Evolutionary conservation across 2,113 vertebrate genomes (phyloP).

Genomic region (Rhizomys pruinosus): DNA sequence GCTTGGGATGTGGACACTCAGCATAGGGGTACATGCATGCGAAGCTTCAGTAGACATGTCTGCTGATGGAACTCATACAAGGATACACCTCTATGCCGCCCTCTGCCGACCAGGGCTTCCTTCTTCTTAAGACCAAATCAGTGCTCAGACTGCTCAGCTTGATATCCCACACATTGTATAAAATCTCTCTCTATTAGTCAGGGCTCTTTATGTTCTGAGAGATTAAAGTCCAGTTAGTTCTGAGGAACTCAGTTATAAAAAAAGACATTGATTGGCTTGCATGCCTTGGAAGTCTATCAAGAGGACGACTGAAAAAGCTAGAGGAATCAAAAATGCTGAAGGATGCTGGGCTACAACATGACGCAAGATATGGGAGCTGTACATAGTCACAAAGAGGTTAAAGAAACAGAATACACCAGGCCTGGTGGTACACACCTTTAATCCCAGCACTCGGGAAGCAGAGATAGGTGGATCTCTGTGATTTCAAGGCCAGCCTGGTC

Average conservation of each 20-base stretch:
- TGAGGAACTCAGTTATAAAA: neutral
- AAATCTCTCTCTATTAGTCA: neutral
- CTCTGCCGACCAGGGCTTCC: neutral
- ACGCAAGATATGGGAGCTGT: neutral
- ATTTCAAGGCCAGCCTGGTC: too few relatives aligned
- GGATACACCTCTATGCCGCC: too few relatives aligned
- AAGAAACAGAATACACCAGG: neutral
- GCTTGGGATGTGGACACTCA: neutral
- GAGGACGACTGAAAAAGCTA: neutral
- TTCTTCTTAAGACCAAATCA: neutral
- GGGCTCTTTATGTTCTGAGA: neutral
- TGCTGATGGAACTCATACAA: too few relatives aligned
- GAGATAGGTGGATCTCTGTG: too few relatives aligned
- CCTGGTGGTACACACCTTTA: too few relatives aligned
- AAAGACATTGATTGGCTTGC: too few relatives aligned
- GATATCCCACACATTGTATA: neutral
- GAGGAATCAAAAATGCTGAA: neutral
- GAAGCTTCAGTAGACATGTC: neutral
- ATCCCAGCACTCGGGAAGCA: too few relatives aligned
- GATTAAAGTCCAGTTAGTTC: neutral
- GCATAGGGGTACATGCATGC: accelerated
- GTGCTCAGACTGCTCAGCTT: neutral
- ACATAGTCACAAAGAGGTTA: accelerated
- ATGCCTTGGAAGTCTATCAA: neutral
- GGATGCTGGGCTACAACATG: neutral